phyloP scores from a whole-genome alignment of 2,888 invertebrate species.

The Drosophila sordidula region DNA sequence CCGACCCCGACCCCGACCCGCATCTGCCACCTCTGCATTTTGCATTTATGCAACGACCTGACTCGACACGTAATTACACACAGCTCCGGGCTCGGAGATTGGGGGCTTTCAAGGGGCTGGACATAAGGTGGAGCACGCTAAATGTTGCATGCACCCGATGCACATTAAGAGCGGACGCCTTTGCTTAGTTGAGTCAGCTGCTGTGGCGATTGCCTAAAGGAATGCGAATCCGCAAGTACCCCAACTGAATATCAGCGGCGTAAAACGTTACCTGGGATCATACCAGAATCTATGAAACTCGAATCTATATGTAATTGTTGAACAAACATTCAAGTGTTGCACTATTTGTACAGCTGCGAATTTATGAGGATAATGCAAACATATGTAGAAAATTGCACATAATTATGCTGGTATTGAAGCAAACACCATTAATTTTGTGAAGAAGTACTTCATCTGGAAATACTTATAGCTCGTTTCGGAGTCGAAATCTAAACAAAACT shows the following conservation, averaged over 20 bases:
- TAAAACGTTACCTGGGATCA: slow-evolving; percentile 20
- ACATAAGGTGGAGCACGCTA: slow-evolving; percentile 64
- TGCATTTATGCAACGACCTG: slow-evolving; percentile 71
- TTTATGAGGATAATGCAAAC: background rate
- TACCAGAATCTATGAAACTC: background rate
- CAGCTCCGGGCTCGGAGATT: slow-evolving; percentile 5
- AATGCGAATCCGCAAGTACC: slow-evolving; percentile 23
- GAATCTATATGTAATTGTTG: background rate
- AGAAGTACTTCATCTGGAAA: background rate
- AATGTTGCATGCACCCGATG: slow-evolving; percentile 75
- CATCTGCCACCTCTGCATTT: slow-evolving; percentile 26
- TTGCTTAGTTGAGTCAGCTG: slow-evolving; percentile 53
- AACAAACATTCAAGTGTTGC: slow-evolving; percentile 4
- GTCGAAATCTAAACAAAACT: background rate
- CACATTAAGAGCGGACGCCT: slow-evolving; percentile 70
- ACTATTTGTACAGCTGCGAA: slow-evolving; percentile 28
- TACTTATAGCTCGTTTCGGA: slow-evolving; percentile 4
- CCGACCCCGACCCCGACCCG: slow-evolving; percentile 7
- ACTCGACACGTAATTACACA: slow-evolving; percentile 65
- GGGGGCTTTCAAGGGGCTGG: slow-evolving; percentile 20
- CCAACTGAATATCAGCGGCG: background rate
- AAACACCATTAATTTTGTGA: background rate
- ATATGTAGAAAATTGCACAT: background rate
- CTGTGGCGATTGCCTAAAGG: slow-evolving; percentile 12
- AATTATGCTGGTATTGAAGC: slow-evolving; percentile 1